These are phyloP conservation scores for Pomatostomus ruficeps DNA, from an alignment of 2,113 vertebrate species.

Conservation along the genomic window DNA sequence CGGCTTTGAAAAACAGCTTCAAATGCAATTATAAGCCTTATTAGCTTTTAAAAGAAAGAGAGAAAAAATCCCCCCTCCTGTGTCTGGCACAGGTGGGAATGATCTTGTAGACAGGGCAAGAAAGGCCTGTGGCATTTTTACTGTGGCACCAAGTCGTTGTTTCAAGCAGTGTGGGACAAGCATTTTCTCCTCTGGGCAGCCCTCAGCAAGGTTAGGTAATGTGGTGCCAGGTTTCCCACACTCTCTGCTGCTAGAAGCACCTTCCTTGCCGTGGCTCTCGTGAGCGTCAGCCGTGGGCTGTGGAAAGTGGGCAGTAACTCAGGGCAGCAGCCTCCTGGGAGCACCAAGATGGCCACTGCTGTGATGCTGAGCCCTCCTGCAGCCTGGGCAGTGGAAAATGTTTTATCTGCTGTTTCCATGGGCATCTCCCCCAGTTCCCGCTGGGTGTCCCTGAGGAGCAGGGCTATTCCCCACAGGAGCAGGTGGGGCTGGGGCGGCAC, in stretches of 20 bases:
- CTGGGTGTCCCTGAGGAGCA: not conserved
- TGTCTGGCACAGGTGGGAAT: not conserved
- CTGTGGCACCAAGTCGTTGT: fast-evolving
- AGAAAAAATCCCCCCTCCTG: not conserved
- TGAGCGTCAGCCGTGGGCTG: not conserved
- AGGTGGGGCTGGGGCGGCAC: not conserved
- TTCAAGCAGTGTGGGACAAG: not conserved
- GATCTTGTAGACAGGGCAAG: not conserved
- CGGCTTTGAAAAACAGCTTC: slow-evolving; percentile 40
- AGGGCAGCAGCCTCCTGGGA: not conserved
- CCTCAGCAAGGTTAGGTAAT: not conserved
- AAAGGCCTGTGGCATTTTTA: not conserved
- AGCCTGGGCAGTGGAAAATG: fast-evolving
- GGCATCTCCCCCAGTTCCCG: not conserved
- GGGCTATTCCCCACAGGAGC: fast-evolving
- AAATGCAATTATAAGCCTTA: slow-evolving; percentile 10
- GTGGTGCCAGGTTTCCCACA: not conserved
- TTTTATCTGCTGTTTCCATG: not conserved
- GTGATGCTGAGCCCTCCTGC: not conserved
- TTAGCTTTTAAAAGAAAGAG: not conserved
- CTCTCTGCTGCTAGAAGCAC: not conserved
- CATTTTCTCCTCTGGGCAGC: not conserved
- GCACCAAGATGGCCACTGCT: fast-evolving
- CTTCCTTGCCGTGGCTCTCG: fast-evolving
- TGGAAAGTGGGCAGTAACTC: fast-evolving